Evolutionary conservation across 2,797 vertebrate genomes (phyloP), one percentile per base, ranked within the genome.

Genomic region (Crenichthys baileyi): DNA sequence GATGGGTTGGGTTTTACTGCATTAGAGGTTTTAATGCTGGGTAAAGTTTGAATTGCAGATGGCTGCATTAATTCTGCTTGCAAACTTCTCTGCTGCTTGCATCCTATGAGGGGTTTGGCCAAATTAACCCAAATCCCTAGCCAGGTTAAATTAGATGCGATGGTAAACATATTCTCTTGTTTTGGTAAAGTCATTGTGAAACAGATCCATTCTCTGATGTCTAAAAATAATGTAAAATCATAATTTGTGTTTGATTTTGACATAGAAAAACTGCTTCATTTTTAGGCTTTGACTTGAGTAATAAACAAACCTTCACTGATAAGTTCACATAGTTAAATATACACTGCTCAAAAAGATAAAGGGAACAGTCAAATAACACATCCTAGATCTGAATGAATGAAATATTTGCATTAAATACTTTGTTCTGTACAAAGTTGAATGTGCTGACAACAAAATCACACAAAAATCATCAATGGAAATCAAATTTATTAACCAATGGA

Each of bases 11-110:
- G 58, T 85, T 91, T 70, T 90, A 78, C 60, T 7, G 73, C 67
- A 55, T 78, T 31, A 51, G 70, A 83, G 55, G 56, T 76, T 82
- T 81, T 44, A 51, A 41, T 77, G 72, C 76, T 83, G 78, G 46
- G 36, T 81, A 79, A 81, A 83, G 84, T 90, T 84, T 90, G 80
- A 81, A 56, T 82, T 84, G 65, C 81, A 89, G 81, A 87, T 90
- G 80, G 85, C 81, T 70, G 74, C 31, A 46, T 80, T 86, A 75
- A 77, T 77, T 75, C 71, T 67, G 73, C 50, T 65, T 65, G 36
- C 78, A 79, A 85, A 85, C 76, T 48, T 79, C 83, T 29, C 41
- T 46, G 77, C 51, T 67, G 39, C 51, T 68, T 55, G 44, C 24
- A 9, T 73, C 51, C 39, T 79, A 50, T 70, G 24, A 53, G 76